Evolutionary conservation across 2,797 vertebrate species (phyloP).

Genomic region (Falco rusticolus): DNA sequence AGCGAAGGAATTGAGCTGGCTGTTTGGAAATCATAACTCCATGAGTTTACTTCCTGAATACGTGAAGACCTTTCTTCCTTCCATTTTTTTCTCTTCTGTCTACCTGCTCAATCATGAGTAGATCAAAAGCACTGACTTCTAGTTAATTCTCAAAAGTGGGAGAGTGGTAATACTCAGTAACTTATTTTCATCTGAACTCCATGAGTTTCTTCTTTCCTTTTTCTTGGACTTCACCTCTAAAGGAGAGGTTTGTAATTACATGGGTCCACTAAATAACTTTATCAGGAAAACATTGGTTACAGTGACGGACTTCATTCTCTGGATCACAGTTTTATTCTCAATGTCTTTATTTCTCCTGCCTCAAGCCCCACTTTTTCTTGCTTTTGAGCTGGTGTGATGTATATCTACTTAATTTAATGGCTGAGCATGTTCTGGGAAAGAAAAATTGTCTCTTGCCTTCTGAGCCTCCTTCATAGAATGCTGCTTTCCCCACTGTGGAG

Average conservation of each 20-base stretch:
- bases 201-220: not conserved
- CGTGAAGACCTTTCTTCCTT: not conserved
- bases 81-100: not conserved
- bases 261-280: not conserved
- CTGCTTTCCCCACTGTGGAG: not conserved
- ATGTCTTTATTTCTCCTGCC: not conserved
- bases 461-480: not conserved
- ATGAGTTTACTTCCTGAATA: not conserved
- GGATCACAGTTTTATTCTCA: not conserved
- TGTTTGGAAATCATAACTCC: not conserved
- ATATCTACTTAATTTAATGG: not conserved
- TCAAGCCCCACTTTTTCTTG: not conserved
- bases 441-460: not conserved
- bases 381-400: not conserved
- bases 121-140: not conserved
- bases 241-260: not conserved
- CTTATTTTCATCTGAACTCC: not conserved
- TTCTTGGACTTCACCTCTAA: not conserved
- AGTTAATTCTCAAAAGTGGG: not conserved
- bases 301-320: not conserved
- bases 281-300: not conserved
- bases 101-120: not conserved
- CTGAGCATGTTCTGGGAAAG: not conserved
- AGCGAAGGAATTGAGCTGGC: not conserved
- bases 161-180: not conserved